Percentiles rank a stretch among this genome's conserved stretches.
phyloP scores from a whole-genome alignment of 2,797 vertebrate genomes.

The Heteromormyrus szaboi region DNA sequence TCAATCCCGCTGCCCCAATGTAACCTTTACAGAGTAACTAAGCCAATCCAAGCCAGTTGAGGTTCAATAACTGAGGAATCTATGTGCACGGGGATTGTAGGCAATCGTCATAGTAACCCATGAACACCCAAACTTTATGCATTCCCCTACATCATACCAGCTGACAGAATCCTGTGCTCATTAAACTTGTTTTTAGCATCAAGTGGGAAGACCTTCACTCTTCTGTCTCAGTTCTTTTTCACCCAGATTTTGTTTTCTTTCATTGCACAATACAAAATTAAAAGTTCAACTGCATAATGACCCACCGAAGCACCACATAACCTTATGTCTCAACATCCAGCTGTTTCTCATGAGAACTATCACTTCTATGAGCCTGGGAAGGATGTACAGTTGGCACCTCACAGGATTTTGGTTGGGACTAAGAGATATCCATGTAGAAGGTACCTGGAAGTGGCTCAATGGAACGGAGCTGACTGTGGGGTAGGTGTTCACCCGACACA shows the following conservation, averaged over 20 bases:
- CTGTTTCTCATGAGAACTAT: conserved; percentile 1
- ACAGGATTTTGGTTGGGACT: conserved; percentile 55
- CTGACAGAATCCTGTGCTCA: not conserved
- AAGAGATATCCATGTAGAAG: conserved; percentile 48
- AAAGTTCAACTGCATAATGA: not conserved
- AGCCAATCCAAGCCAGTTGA: not conserved
- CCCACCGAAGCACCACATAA: not conserved
- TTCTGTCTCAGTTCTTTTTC: not conserved
- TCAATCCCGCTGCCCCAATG: not conserved
- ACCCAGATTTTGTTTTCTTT: not conserved
- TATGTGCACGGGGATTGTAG: not conserved
- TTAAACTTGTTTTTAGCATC: not conserved
- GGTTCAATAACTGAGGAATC: not conserved
- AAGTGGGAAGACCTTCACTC: not conserved
- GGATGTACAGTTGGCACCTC: rapidly evolving
- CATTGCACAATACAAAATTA: not conserved
- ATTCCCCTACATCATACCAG: not conserved
- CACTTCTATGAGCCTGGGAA: not conserved
- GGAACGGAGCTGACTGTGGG: conserved; percentile 39
- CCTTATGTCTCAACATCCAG: not conserved
- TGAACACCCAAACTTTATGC: not conserved
- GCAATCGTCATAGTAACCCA: not conserved
- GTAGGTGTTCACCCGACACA: conserved; percentile 39
- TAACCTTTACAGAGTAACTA: not conserved
- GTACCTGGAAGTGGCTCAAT: conserved; percentile 57